Conservation (phyloP, 2,888 invertebrate genomes). For the Brachyopa scutellaris region DNA sequence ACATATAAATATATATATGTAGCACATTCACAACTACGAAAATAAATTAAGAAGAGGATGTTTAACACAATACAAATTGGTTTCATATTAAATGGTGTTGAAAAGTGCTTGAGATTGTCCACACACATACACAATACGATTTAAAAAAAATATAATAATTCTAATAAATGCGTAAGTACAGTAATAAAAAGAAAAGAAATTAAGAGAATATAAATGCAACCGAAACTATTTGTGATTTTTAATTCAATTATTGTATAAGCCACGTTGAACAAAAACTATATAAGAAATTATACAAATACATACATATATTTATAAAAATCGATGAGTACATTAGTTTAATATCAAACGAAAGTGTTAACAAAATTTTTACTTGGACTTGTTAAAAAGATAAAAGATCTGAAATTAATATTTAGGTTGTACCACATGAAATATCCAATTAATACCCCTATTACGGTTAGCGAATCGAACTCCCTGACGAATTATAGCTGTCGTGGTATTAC, state of each 20-base stretch:
- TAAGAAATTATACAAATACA: conserved; percentile 1
- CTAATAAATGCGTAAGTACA: background rate
- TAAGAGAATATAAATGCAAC: background rate
- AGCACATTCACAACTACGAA: too few relatives aligned
- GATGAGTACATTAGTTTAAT: too few relatives aligned
- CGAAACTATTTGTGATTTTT: conserved; percentile 19
- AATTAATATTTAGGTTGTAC: too few relatives aligned
- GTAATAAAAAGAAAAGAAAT: background rate
- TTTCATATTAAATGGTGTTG: conserved; percentile 32
- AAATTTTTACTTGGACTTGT: background rate
- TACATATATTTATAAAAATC: background rate
- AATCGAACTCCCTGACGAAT: too few relatives aligned
- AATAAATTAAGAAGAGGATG: background rate
- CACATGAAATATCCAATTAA: too few relatives aligned
- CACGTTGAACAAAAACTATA: conserved; percentile 1
- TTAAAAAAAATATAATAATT: background rate
- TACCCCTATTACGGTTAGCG: too few relatives aligned
- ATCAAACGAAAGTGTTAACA: too few relatives aligned
- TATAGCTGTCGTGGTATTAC: too few relatives aligned
- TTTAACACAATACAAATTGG: conserved; percentile 5
- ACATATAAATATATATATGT: background rate
- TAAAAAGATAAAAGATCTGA: too few relatives aligned
- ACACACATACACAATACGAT: too few relatives aligned
- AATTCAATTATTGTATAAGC: conserved; percentile 38
- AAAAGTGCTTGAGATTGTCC: too few relatives aligned